Base-by-base conservation (phyloP, 2,888 invertebrate genomes). In the Harmothoe impar region DNA sequence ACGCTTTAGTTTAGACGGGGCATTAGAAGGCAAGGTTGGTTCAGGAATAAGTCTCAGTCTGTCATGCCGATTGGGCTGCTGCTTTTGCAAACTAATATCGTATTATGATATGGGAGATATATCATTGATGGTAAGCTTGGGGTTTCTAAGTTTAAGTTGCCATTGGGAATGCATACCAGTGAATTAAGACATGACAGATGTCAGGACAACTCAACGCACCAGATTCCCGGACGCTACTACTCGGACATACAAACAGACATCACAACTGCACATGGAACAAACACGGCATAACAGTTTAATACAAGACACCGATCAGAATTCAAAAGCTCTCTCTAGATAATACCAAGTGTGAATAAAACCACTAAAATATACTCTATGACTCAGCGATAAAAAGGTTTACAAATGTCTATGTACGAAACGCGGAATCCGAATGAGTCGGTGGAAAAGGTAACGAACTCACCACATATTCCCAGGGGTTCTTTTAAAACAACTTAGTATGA, bases 381-480 rank as follows among this genome's bases (percentile, higher is more conserved):
- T 62, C 62, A 62, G 23, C 20, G n/a, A 62, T n/a, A 5, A 62
- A n/a, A 52, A 20, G 20, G 62, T 7, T 62, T n/a, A 62, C 62
- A 62, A n/a, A 62, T 62, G 62, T 62, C 62, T 62, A 62, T 62
- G 62, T 20, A 62, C 23, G n/a, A 62, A 62, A 62, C 23, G 62
- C 20, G 62, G 62, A 62, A n/a, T 62, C n/a, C 62, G 23, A 62
- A 20, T 62, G 62, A 62, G 23, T 62, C 72, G 31, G 72, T 15
- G 72, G 29, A 72, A 72, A 72, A 72, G 15, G 72, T 72, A 29
- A 7, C n/a, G 25, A 72, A 72, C 72, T 72, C 72, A 72, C 72
- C 72, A 72, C 72, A 25, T 5, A 72, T 29, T 72, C 31, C 72
- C 72, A 72, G 20, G 72, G 5, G 20, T 72, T 29, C 72, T 29